Base-by-base conservation (phyloP, 2,888 invertebrate species). In the Diaprepes abbreviatus region DNA sequence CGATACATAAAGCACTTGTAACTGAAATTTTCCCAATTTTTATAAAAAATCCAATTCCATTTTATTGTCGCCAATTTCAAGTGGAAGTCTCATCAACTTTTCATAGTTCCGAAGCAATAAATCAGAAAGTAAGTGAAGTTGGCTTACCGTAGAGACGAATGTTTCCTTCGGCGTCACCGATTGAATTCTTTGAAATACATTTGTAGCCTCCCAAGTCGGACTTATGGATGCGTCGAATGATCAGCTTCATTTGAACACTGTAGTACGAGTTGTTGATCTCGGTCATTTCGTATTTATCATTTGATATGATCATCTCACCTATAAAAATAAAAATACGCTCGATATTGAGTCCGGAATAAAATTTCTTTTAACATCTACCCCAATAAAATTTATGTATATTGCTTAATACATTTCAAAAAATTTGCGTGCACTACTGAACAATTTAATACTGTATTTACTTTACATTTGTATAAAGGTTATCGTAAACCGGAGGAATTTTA, bases 271-370 rank as follows among this genome's bases (percentile, higher is more conserved):
- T 89, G 84, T 90, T 91, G 80, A 89, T 90, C 84, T 95, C 95
- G 45, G 90, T 90, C 90, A 95, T 94, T 72, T 89, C 86, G 84
- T 94, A 95, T 83, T 95, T 94, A 82, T 92, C 92, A 81, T 93
- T 95, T 57, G 91, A 88, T 83, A 95, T 94, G 84, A 95, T 94
- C 95, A 95, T 95, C 85, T 95, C 95, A 79, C 94, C 95, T 95
- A 86, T 10, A 84, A 82, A 76, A 73, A 45, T 14, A 45, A 36
- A 57, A 38, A 38, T 40, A 28, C 3, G 24, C 5, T 35, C n/a
- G 9, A 16, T 48, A 24, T 48, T 36, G 16, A 12, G 17, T 14
- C 9, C n/a, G 35, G n/a, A 35, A n/a, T 35, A 35, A n/a, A n/a
- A 35, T 35, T 45, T 45, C 24, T 45, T 24, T 45, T 24, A 45